These are phyloP conservation scores for Meandrina meandrites DNA, from an alignment of 92 coral and sea anemone species.

Conservation along the genomic window DNA sequence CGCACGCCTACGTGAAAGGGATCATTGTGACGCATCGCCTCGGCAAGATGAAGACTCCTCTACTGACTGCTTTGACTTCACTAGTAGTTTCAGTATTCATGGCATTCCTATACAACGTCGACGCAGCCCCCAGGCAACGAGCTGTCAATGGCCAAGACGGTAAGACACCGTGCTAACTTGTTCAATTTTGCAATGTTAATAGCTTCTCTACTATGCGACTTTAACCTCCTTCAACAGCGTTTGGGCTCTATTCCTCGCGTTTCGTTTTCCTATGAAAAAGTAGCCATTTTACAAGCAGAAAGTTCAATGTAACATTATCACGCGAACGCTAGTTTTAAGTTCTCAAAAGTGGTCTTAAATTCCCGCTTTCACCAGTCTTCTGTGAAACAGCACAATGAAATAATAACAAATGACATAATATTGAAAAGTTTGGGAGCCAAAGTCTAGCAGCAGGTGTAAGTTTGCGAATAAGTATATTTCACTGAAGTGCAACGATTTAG, in stretches of 20 bases:
- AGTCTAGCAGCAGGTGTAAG: neutral
- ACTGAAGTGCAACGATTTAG: neutral
- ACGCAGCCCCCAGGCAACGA: constrained; percentile 25
- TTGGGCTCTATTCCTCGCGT: neutral
- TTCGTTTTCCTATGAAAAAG: neutral
- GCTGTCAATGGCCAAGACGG: neutral
- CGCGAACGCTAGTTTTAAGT: neutral
- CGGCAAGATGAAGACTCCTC: neutral
- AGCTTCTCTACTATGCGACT: neutral
- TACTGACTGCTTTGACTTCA: neutral
- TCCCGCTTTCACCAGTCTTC: neutral
- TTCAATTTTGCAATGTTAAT: neutral
- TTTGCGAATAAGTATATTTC: neutral
- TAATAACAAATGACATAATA: neutral
- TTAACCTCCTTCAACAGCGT: neutral
- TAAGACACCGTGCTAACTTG: neutral
- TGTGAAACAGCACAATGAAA: neutral
- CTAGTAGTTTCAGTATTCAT: neutral
- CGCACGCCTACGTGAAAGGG: constrained; percentile 2
- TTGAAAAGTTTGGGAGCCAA: neutral
- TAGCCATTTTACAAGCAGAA: neutral
- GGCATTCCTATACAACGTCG: constrained; percentile 4
- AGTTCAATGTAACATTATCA: neutral
- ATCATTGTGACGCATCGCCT: neutral
- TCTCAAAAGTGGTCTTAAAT: neutral